phyloP scores from a whole-genome alignment of 2,888 invertebrate species.

The Hartigia nigra region DNA sequence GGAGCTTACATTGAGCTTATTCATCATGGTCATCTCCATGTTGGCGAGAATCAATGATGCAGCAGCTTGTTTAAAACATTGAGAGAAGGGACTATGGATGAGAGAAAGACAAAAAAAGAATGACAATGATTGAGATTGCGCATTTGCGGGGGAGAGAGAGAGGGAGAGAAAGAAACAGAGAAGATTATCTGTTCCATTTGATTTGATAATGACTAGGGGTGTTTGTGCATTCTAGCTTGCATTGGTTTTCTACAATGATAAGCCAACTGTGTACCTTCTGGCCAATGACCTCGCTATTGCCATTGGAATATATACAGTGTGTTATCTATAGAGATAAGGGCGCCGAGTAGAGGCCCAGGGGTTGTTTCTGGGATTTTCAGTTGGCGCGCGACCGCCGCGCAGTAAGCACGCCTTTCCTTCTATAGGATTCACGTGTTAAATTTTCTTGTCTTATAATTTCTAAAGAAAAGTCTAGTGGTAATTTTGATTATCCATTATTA shows the following conservation, averaged over 20 bases:
- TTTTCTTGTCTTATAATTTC: background rate
- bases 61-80: background rate
- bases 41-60: background rate
- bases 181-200: background rate
- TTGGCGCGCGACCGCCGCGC: conserved; percentile 59
- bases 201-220: background rate
- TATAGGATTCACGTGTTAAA: background rate
- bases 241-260: background rate
- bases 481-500: background rate
- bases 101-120: background rate
- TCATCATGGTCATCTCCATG: background rate
- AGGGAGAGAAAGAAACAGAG: too few relatives aligned
- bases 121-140: too few relatives aligned
- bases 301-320: background rate
- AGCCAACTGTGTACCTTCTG: background rate
- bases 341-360: conserved; percentile 38
- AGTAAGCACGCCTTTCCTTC: conserved; percentile 43
- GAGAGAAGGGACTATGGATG: background rate
- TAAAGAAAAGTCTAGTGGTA: background rate
- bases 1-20: background rate
- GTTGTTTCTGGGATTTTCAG: conserved; percentile 57
- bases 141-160: too few relatives aligned
- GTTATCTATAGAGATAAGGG: background rate
- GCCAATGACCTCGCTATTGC: background rate
- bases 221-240: background rate